phyloP scores from a whole-genome alignment of 2,113 vertebrate genomes.

The Leucopternis melanops region DNA sequence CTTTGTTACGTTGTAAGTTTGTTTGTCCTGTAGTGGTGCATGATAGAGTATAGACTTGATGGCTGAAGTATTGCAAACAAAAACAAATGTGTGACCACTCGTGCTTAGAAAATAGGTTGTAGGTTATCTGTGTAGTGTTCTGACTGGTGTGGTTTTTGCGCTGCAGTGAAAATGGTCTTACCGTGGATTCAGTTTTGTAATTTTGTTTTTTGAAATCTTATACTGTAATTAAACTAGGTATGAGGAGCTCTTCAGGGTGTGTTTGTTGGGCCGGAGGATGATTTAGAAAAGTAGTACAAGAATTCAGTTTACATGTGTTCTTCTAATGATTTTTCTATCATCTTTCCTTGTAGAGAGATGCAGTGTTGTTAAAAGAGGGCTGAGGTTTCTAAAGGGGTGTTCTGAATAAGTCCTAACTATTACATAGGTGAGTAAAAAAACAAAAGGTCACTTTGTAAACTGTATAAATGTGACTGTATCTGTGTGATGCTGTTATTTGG shows the following conservation, averaged over 20 bases:
- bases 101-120: too few species aligned
- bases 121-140: fast-evolving
- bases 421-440: background rate
- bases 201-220: background rate
- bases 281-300: background rate
- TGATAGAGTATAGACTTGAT: fast-evolving
- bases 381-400: background rate
- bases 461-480: background rate
- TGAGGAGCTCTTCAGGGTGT: background rate
- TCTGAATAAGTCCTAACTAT: background rate
- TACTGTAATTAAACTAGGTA: fast-evolving
- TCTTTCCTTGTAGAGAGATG: background rate
- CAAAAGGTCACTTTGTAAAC: background rate
- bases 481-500: background rate
- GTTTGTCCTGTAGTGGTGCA: fast-evolving
- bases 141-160: background rate
- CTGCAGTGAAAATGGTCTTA: background rate
- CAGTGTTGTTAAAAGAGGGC: background rate
- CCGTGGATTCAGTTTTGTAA: background rate
- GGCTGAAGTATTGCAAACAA: too few species aligned
- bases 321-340: background rate
- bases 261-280: background rate
- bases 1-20: fast-evolving
- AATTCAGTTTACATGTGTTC: fast-evolving
- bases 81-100: fast-evolving